phyloP scores from a whole-genome alignment of 2,888 invertebrate species.

The Drosophila affinis region DNA sequence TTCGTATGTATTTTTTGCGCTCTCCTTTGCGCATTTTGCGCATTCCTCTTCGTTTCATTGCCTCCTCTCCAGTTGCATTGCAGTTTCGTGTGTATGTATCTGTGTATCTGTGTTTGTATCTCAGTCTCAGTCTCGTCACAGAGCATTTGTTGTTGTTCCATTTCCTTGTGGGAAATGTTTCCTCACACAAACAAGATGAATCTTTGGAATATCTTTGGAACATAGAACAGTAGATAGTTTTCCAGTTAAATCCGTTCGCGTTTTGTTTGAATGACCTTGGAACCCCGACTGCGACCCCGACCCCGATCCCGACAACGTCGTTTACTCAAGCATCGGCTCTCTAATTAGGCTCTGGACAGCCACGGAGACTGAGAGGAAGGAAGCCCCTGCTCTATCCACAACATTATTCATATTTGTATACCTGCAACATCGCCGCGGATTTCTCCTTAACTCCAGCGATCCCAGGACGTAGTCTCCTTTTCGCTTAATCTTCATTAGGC shows the following conservation, averaged over 20 bases:
- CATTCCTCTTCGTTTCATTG: constrained; percentile 59
- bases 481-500: constrained; percentile 68
- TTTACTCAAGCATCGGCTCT: constrained; percentile 58
- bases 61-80: constrained; percentile 54
- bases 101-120: constrained; percentile 34
- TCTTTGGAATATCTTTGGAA: constrained; percentile 22
- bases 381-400: constrained; percentile 46
- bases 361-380: constrained; percentile 1
- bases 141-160: constrained; percentile 23
- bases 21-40: constrained; percentile 65
- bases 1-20: constrained; percentile 29
- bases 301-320: constrained; percentile 58
- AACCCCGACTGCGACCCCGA: constrained; percentile 3
- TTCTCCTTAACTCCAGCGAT: constrained; percentile 31
- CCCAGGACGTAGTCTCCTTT: neutral
- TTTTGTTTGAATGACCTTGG: constrained; percentile 70
- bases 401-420: constrained; percentile 49
- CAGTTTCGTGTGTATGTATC: constrained; percentile 11
- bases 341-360: constrained; percentile 60
- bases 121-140: constrained; percentile 7
- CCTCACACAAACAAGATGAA: constrained; percentile 41
- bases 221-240: constrained; percentile 29
- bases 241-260: constrained; percentile 71
- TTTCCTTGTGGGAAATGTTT: constrained; percentile 72
- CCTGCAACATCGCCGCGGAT: constrained; percentile 55